Percentiles rank a stretch among this genome's conserved stretches.
Evolutionary conservation across 2,888 invertebrate species (phyloP).

Genomic region (Apodemia mormo): DNA sequence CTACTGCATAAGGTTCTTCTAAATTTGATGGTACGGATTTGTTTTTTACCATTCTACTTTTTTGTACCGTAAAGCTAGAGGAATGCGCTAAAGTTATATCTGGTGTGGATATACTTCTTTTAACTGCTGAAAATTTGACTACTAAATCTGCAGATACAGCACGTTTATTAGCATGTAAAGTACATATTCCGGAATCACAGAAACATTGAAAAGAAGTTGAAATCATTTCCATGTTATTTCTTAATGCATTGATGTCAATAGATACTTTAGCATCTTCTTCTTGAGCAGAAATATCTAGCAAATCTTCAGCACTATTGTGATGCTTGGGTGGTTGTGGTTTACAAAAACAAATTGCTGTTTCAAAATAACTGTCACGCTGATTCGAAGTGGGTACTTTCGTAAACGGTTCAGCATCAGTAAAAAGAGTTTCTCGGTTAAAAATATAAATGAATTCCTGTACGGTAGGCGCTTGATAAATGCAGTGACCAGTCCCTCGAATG

Average conservation of each 20-base stretch:
- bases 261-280: conserved; percentile 52
- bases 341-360: conserved; percentile 78
- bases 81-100: conserved; percentile 63
- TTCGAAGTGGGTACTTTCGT: conserved; percentile 53
- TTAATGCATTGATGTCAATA: conserved; percentile 59
- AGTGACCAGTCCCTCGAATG: conserved; percentile 74
- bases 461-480: conserved; percentile 70
- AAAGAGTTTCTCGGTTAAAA: conserved; percentile 71
- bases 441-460: conserved; percentile 71
- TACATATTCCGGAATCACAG: conserved; percentile 65
- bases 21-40: conserved; percentile 63
- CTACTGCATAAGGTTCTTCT: conserved; percentile 67
- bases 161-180: conserved; percentile 60
- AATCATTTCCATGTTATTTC: conserved; percentile 52
- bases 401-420: conserved; percentile 59
- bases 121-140: conserved; percentile 72
- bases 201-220: conserved; percentile 71
- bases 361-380: conserved; percentile 66
- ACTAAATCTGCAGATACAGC: conserved; percentile 55
- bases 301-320: conserved; percentile 72
- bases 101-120: conserved; percentile 74
- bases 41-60: conserved; percentile 56
- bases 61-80: conserved; percentile 57
- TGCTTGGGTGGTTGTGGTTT: conserved; percentile 63
- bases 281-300: conserved; percentile 53